phyloP scores from a whole-genome alignment of 2,113 vertebrate species.

The Piprites chloris region DNA sequence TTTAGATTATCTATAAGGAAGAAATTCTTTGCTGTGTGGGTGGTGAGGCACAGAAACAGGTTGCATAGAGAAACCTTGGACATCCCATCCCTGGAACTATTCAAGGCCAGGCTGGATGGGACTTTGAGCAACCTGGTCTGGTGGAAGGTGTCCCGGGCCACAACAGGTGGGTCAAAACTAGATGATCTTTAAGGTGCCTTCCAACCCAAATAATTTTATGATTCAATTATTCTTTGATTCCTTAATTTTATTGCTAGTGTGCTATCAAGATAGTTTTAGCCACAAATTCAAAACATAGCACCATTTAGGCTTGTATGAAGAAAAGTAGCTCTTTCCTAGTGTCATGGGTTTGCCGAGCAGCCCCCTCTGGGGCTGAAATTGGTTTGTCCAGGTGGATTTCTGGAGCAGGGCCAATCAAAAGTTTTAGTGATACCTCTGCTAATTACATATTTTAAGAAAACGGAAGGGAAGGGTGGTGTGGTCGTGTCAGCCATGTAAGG shows the following conservation, averaged over 20 bases:
- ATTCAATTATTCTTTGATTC: neutral
- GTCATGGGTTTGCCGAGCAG: no score
- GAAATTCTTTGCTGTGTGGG: neutral
- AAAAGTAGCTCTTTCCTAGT: neutral
- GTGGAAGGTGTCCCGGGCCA: neutral
- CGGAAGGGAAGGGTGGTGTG: no score
- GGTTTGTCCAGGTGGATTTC: no score
- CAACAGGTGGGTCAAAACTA: rapidly evolving
- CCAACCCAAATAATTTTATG: neutral
- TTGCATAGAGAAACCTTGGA: neutral
- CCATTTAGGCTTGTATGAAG: neutral
- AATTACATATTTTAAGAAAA: no score
- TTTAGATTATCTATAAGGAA: neutral
- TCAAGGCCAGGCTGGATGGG: neutral
- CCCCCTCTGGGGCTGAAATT: no score
- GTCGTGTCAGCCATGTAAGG: no score
- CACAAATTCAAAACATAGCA: neutral
- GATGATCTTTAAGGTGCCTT: neutral
- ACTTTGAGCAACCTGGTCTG: neutral
- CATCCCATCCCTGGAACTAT: neutral
- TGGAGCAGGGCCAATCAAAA: no score
- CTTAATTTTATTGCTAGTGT: neutral
- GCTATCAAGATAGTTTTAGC: neutral
- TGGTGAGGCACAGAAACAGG: neutral
- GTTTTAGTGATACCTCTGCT: no score